Percentiles rank a stretch among this genome's conserved stretches.
Evolutionary conservation across 2,113 vertebrate species (phyloP).

Genomic region (Tachuris rubrigastra): DNA sequence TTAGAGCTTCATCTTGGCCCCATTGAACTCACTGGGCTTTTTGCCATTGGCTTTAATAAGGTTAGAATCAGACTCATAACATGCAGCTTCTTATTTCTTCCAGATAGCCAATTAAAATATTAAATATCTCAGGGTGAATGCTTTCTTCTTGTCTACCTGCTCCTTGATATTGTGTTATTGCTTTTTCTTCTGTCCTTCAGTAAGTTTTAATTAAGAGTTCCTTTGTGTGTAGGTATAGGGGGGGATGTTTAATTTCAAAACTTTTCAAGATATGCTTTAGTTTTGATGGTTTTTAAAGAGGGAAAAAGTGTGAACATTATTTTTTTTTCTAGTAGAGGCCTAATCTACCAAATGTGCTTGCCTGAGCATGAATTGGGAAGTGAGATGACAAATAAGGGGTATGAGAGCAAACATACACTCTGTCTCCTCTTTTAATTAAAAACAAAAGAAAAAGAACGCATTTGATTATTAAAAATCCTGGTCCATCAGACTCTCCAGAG

Average conservation of each 20-base stretch:
- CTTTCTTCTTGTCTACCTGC: not conserved
- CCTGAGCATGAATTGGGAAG: not conserved
- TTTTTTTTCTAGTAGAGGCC: not conserved
- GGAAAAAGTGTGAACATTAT: not conserved
- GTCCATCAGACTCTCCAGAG: not conserved
- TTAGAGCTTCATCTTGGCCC: constrained; percentile 6
- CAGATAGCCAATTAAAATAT: constrained; percentile 57
- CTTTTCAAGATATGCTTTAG: not conserved
- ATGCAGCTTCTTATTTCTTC: constrained; percentile 17
- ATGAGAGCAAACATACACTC: not conserved
- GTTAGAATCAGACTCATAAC: not conserved
- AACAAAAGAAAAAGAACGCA: not conserved
- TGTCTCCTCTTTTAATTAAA: not conserved
- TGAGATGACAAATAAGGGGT: not conserved
- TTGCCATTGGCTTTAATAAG: constrained; percentile 29
- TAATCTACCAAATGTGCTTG: not conserved
- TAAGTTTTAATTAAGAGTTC: not conserved
- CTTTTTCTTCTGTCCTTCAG: not conserved
- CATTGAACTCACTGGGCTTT: constrained; percentile 6
- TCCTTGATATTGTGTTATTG: not conserved
- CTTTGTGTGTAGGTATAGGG: not conserved
- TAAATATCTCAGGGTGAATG: not conserved
- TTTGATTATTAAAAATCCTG: not conserved
- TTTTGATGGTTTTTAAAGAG: not conserved
- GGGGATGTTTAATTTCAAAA: not conserved